Evolutionary conservation across 2,888 invertebrate genomes (phyloP).

Genomic region (Holacanthella duospinosa): DNA sequence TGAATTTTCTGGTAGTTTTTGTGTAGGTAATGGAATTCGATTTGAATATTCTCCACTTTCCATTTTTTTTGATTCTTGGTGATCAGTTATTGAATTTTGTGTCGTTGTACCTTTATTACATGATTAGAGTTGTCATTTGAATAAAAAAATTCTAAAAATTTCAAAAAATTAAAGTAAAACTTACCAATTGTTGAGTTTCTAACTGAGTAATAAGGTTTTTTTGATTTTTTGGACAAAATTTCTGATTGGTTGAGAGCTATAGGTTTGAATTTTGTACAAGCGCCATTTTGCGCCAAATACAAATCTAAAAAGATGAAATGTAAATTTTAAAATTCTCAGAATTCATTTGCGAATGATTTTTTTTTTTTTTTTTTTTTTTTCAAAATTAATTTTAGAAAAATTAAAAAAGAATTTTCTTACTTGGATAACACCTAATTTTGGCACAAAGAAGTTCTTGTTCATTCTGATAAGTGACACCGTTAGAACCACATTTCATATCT

Average conservation of each 20-base stretch:
- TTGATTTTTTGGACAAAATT: no score
- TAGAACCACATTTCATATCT: constrained; percentile 7
- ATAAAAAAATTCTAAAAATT: no score
- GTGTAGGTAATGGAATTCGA: no score
- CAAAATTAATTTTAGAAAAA: neutral
- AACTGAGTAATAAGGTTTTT: no score
- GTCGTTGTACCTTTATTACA: neutral
- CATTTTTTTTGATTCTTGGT: no score
- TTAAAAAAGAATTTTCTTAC: neutral
- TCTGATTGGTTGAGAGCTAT: no score
- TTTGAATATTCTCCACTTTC: no score
- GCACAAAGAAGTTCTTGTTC: constrained; percentile 7
- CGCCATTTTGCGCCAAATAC: neutral
- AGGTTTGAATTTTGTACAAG: no score
- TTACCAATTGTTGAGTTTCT: no score
- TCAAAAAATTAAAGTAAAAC: no score
- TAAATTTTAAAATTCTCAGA: neutral
- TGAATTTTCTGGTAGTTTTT: no score
- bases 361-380: neutral
- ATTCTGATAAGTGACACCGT: constrained; percentile 11
- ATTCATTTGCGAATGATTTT: neutral
- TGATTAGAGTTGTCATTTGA: no score
- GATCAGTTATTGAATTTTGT: neutral
- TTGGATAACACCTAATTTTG: neutral
- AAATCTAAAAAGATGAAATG: constrained; percentile 7